phyloP scores from a whole-genome alignment of 2,888 invertebrate species.

The Bibio marci region DNA sequence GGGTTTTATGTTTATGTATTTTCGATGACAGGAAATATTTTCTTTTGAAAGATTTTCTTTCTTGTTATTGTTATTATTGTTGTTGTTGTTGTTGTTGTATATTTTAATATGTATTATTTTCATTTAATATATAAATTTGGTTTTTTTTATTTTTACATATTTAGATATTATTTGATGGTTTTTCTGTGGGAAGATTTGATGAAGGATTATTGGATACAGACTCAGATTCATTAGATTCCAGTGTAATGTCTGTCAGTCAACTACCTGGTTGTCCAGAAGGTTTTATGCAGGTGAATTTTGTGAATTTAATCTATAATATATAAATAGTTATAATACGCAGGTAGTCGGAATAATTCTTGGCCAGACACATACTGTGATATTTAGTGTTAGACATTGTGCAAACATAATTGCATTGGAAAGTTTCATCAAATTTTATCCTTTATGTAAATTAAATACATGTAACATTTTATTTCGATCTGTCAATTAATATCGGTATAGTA shows the following conservation, averaged over 20 bases:
- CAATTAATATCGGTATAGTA: too few species aligned
- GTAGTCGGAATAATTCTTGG: too few species aligned
- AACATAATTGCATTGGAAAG: too few species aligned
- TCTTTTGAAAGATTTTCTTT: neutral
- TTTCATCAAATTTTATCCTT: too few species aligned
- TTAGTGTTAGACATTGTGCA: neutral
- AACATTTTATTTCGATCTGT: too few species aligned
- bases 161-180: conserved; percentile 71
- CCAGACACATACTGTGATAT: too few species aligned
- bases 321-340: conserved; percentile 27
- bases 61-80: neutral
- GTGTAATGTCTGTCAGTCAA: conserved; percentile 34
- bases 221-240: conserved; percentile 27
- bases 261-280: conserved; percentile 72
- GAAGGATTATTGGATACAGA: conserved; percentile 34
- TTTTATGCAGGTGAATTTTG: conserved; percentile 72
- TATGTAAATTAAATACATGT: too few species aligned
- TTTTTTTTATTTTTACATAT: conserved; percentile 14
- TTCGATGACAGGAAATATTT: neutral
- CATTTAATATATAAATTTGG: neutral
- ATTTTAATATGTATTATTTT: neutral
- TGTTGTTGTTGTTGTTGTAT: neutral
- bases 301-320: too few species aligned
- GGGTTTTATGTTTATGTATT: neutral
- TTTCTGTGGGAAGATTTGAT: conserved; percentile 70